Base-by-base conservation (phyloP, 2,113 vertebrate genomes). In the Entosphenus tridentatus region DNA sequence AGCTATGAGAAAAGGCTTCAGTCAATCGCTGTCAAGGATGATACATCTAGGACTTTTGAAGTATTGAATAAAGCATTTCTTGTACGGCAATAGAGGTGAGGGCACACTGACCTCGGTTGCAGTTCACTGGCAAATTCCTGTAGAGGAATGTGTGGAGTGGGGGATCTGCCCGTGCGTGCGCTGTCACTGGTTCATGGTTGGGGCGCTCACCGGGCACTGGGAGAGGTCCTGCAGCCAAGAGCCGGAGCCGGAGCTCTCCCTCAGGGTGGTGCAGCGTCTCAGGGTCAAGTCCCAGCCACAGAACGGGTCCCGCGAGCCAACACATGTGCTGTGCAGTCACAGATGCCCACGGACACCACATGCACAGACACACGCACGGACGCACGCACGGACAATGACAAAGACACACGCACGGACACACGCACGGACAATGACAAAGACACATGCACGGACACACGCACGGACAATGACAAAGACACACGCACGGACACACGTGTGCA, bases 171-270 rank as follows among this genome's bases (percentile, higher is more conserved):
- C 62, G n/a, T 65, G n/a, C 62, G 2, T 10, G 62, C 62, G 21
- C 8, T 16, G 10, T 65, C 62, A 9, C n/a, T 21, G n/a, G 21
- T 8, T 16, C 18, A 11, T 65, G 62, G 8, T 21, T 16, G 70
- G 11, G 10, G 56, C 68, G 76, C 87, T 83, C 81, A 96, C 92
- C 70, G 93, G 93, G 73, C 93, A 98, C 3, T 83, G 79, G 0
- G 87, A 89, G 81, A 96, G 92, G 79, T 96, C 96, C 81, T 98
- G 93, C 71, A 79, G 89, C 93, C 93, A 98, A 72, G 91, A 87
- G 77, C 90, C 96, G 89, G 95, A 96, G 79, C 96, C 90, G 76
- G 88, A 85, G 74, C 90, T 95, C 78, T 98, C 90, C 75, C 95
- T 87, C 56, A 95, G 80, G 1, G 93, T 89, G 74, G 86, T 95